A percentile compares a stretch with the other conserved stretches of the same genome.
phyloP scores from a whole-genome alignment of 2,888 invertebrate genomes.

The Pachymerium ferrugineum region DNA sequence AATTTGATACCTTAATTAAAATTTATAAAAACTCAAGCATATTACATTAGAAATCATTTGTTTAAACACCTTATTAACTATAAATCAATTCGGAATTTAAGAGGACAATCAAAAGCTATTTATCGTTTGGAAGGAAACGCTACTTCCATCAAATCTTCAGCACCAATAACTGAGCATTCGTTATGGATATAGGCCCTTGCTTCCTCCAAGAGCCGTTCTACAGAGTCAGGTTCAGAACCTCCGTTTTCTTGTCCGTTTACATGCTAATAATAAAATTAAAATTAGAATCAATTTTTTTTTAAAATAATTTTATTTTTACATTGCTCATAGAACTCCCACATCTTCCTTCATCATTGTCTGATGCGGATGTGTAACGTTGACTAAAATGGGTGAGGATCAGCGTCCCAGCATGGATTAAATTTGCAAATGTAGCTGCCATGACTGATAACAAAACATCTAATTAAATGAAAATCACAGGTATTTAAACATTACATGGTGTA shows the following conservation, averaged over 20 bases:
- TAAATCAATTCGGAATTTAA: too few species aligned
- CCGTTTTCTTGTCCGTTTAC: conserved; percentile 27
- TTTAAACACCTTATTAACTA: too few species aligned
- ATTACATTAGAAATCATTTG: too few species aligned
- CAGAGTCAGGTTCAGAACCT: not conserved
- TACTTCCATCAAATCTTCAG: conserved; percentile 32
- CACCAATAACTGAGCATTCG: conserved; percentile 31
- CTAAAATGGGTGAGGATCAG: conserved; percentile 49
- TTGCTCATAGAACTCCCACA: not conserved
- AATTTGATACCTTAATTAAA: too few species aligned
- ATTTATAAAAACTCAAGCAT: too few species aligned
- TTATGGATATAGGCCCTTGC: conserved; percentile 28
- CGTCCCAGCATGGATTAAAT: conserved; percentile 42
- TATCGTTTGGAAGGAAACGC: conserved; percentile 32
- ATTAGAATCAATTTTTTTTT: not conserved
- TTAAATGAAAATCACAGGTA: not conserved
- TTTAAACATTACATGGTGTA: conserved; percentile 44
- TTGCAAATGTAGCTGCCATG: conserved; percentile 48
- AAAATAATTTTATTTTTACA: not conserved
- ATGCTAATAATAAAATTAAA: conserved; percentile 6
- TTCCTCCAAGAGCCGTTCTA: conserved; percentile 27
- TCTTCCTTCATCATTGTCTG: not conserved
- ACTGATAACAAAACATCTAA: conserved; percentile 38
- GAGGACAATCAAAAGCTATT: not conserved
- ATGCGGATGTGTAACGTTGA: conserved; percentile 42